Percentiles rank a stretch among this genome's conserved stretches.
Evolutionary conservation across 2,113 vertebrate species (phyloP).

Genomic region (Neomonachus schauinslandi): DNA sequence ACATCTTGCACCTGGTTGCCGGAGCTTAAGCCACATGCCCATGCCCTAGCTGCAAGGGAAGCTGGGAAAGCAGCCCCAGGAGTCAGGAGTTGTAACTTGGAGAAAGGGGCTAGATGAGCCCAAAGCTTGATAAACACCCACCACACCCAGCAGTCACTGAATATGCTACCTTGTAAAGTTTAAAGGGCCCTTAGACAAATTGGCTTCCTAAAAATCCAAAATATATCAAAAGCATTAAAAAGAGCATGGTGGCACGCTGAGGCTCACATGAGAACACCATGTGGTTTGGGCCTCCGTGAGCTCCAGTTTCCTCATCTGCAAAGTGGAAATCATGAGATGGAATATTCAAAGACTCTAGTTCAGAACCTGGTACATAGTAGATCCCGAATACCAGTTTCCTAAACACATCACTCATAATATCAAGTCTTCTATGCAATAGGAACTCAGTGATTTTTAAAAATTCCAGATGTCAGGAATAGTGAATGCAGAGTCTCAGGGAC

Average conservation of each 20-base stretch:
- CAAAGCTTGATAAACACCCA: neutral
- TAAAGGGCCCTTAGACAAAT: neutral
- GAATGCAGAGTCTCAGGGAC: neutral
- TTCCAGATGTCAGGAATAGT: neutral
- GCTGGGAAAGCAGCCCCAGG: neutral
- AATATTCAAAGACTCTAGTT: neutral
- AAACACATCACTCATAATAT: neutral
- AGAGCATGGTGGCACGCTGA: neutral
- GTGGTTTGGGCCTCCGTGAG: neutral
- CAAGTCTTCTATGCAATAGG: neutral
- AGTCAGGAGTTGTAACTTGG: neutral
- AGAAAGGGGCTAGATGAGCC: neutral
- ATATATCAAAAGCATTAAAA: slow-evolving; percentile 6
- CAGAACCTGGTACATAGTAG: neutral
- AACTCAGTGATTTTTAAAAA: neutral
- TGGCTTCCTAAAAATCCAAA: slow-evolving; percentile 12
- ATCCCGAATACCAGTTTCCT: neutral
- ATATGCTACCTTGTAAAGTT: neutral
- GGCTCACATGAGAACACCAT: neutral
- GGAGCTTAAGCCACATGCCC: neutral
- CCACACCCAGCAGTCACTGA: neutral
- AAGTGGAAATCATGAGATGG: neutral
- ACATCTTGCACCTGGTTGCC: neutral
- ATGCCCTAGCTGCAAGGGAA: neutral
- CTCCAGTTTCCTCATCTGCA: neutral